Evolutionary conservation across 23 tunicate genomes (phyloP), one percentile per base, ranked within the genome.

Genomic region (Trididemnum nubilum): DNA sequence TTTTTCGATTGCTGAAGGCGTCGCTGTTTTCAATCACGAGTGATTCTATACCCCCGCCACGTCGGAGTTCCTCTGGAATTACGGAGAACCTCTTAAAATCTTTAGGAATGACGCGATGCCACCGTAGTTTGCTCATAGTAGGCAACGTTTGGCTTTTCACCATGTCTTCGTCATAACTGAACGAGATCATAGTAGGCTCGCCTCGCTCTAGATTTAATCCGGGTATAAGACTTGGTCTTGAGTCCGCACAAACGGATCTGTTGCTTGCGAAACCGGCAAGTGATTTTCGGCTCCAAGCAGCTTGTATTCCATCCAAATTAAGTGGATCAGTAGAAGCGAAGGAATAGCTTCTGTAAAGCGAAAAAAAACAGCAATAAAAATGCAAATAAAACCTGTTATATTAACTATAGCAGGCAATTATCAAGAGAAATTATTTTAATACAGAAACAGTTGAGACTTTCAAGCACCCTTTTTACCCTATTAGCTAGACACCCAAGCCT

Each of bases 31-130:
- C 74, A 67, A 67, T 12, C 12, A 67, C 74, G 2, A 67, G 74
- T 33, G 74, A 31, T 67, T 67, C 74, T 4, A 33, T 32, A 30
- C 18, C 74, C 31, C 86, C 86, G 35, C 86, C 86, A 51, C 89
- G 81, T 60, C 89, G 81, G 36, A 79, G 73, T 69, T 91, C 97
- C 71, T 91, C 97, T 29, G 90, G 97, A 39, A 91, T 91, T 0
- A 86, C 87, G 15, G 97, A 91, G 76, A 91, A 91, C 37, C 97
- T 44, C 34, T 77, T 76, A 70, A 85, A 85, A 37, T 91, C 97
- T 61, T 91, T 85, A 2, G 90, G 84, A 26, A 88, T 85, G 83
- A 81, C 80, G 36, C 96, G 78, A 19, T 65, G 88, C 88, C 88
- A 85, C 0, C 88, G 40, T 33, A 63, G 34, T 22, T 65, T 77